Base-by-base conservation (phyloP, 2,113 vertebrate species). In the Oryctolagus cuniculus region DNA sequence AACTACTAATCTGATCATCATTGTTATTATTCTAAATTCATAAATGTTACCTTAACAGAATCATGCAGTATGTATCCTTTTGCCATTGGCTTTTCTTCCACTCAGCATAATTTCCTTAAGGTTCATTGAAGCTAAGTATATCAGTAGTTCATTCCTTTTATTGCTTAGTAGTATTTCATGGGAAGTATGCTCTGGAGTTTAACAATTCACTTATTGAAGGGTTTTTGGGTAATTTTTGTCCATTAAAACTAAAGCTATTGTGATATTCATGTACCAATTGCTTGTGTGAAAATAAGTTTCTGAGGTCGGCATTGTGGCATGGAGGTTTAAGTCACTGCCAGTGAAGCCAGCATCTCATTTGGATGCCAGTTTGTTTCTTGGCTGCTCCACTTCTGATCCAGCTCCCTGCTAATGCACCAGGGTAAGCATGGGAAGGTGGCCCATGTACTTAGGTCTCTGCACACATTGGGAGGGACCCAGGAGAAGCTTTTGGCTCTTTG, bases 1-100 rank as follows among this genome's bases (percentile, higher is more conserved):
- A 84, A 79, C 36, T 58, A 90, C 17, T 22, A 53, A 70, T 74
- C 21, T 84, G n/a, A 70, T 78, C 51, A 55, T 86, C 24, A 34
- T 83, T 27, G 87, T 10, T 92, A 36, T 84, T 69, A 69, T 74
- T 87, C 21, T 67, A n/a, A 90, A 70, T 94, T 90, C 36, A 61
- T 63, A 83, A 95, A 55, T 87, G 38, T 55, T 63, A 79, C 27
- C 87, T 91, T 9, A 58, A 75, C 36, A 19, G 25, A 83, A 78
- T 51, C 17, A 64, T 29, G 36, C 2, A 51, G 24, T 49, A 58
- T 67, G 34, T 12, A 69, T 19, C 25, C 31, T 49, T 87, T 85
- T 70, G 29, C 58, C 10, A 29, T 64, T n/a, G 25, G 7, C 19
- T 73, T 78, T 91, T 91, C 55, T 17, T 78, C 79, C 38, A 80